Evolutionary conservation across 2,888 invertebrate genomes (phyloP).

Genomic region (Panzeria rudis): DNA sequence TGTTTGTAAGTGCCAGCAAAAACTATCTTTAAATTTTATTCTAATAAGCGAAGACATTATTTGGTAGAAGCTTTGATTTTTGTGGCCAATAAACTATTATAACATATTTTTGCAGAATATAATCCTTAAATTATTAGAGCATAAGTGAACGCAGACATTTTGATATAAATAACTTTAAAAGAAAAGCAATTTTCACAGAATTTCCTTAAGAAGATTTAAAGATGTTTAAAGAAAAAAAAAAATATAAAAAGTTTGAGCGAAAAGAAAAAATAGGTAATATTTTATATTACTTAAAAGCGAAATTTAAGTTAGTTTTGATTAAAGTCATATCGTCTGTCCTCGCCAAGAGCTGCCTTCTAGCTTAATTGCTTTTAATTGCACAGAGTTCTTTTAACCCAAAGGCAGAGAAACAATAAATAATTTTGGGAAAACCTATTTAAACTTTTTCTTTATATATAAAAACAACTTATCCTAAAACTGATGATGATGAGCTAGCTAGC

Average conservation of each 20-base stretch:
- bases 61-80: conserved; percentile 56
- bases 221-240: conserved; percentile 2
- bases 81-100: conserved; percentile 70
- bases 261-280: no score
- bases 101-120: conserved; percentile 66
- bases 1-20: conserved; percentile 10
- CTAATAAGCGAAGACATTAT: conserved; percentile 56
- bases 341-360: no score
- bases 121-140: conserved; percentile 70
- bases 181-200: conserved; percentile 5
- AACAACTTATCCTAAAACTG: no score
- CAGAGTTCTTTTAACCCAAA: no score
- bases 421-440: no score
- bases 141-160: conserved; percentile 55
- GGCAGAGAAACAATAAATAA: no score
- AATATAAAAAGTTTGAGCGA: not conserved
- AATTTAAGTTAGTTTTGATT: no score
- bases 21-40: conserved; percentile 43
- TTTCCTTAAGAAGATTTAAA: conserved; percentile 39
- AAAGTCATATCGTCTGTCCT: no score
- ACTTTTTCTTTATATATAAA: no score
- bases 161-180: not conserved
- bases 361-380: no score
- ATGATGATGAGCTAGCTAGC: no score
- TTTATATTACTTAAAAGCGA: no score